Evolutionary conservation across 1,140 invertebrate genomes (phyloP), one percentile per base, ranked within the genome.

Genomic region (Chionoecetes opilio): DNA sequence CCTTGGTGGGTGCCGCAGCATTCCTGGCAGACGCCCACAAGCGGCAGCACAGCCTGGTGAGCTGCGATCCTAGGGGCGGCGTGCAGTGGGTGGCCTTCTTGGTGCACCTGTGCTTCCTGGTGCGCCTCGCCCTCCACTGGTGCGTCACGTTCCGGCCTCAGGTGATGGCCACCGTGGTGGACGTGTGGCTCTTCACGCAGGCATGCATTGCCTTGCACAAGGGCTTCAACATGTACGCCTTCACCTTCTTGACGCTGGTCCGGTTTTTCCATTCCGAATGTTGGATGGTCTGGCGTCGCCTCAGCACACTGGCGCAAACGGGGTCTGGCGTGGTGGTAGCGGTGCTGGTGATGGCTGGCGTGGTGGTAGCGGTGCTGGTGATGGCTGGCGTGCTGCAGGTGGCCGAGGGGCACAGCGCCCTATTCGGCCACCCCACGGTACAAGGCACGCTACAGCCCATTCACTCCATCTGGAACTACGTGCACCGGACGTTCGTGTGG

Each of bases 161-260:
- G 32, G 5, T 84, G 82, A 34, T 88, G 35, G 86, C 86, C 86
- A 26, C 34, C 34, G 86, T 88, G 17, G 86, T 88, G n/a, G 86
- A 88, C 86, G 34, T 88, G 17, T 88, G 86, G 86, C 86, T 88
- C 31, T 88, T 88, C 31, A 29, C 34, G 21, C 86, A 88, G 34
- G 86, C 86, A 2, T 29, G 17, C 17, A 9, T 6, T 6, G 86
- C n/a, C 29, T 11, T 88, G 29, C 29, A 26, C 29, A 8, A 32
- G 6, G 35, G 34, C 29, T 29, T 37, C 29, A 29, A 35, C 35
- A 21, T 88, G 29, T 88, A 35, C 86, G 31, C 29, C 86, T 88
- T 32, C 86, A 35, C n/a, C 17, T 88, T 88, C 31, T 32, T 88
- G 11, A 35, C 34, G 26, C 9, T 88, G 86, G n/a, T 88, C 41